phyloP scores from a whole-genome alignment of 2,888 invertebrate species.

The Chelonus formosanus region DNA sequence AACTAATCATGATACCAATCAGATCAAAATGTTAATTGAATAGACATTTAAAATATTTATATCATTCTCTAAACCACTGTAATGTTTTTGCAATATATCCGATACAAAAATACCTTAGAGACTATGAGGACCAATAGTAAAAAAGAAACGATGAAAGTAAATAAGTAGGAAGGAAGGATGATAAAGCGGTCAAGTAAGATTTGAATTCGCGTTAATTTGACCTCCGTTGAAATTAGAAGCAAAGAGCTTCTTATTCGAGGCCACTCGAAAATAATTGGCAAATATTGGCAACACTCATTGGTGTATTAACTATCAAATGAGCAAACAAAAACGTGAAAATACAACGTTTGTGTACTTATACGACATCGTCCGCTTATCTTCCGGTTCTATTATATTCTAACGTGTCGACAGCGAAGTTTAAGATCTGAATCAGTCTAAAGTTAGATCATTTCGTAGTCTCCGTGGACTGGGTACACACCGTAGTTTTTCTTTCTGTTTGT shows the following conservation, averaged over 20 bases:
- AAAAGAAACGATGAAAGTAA: neutral
- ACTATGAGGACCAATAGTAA: neutral
- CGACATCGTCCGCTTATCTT: constrained; percentile 13
- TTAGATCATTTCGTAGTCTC: constrained; percentile 53
- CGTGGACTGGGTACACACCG: constrained; percentile 52
- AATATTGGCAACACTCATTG: constrained; percentile 39
- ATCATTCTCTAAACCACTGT: neutral
- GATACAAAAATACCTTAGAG: constrained; percentile 25
- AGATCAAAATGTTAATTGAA: neutral
- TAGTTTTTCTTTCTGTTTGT: constrained; percentile 42
- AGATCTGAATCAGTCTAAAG: constrained; percentile 48
- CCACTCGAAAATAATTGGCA: constrained; percentile 41
- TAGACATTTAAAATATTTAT: neutral
- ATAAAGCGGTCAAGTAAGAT: constrained; percentile 65
- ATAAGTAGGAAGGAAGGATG: constrained; percentile 5
- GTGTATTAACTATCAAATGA: too few species aligned
- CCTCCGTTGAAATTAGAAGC: constrained; percentile 49
- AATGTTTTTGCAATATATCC: constrained; percentile 21
- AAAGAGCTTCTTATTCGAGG: constrained; percentile 37
- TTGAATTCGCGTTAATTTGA: constrained; percentile 65
- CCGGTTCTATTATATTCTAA: constrained; percentile 21
- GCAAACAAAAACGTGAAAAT: constrained; percentile 20
- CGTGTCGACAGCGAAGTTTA: constrained; percentile 14
- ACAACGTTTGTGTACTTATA: constrained; percentile 27
- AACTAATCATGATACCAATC: constrained; percentile 2